These are phyloP conservation scores for Mus pahari DNA, from an alignment of 2,113 vertebrate genomes.

Conservation along the genomic window DNA sequence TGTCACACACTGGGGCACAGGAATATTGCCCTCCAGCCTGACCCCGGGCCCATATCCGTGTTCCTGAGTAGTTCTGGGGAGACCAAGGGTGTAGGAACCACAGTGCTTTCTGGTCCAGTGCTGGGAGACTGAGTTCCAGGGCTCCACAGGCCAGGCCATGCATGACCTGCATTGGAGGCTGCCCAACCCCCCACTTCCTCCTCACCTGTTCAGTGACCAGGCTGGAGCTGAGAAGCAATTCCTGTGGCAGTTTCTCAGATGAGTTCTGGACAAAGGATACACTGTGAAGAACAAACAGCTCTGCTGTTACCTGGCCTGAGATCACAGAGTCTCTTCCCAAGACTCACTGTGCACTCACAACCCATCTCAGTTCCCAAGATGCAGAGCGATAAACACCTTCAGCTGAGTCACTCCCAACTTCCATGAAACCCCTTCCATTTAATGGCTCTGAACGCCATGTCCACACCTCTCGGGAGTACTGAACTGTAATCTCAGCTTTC, in stretches of 20 bases:
- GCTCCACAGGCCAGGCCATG: background rate
- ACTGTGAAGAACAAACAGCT: background rate
- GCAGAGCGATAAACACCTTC: background rate
- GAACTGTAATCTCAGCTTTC: background rate
- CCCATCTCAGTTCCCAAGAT: accelerated
- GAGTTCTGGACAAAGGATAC: background rate
- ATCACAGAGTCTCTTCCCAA: accelerated
- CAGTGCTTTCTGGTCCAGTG: background rate
- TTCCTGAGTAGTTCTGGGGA: background rate
- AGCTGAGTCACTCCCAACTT: background rate
- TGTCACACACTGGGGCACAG: background rate
- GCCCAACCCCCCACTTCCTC: background rate
- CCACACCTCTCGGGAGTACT: accelerated
- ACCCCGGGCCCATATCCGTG: background rate
- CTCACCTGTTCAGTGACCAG: background rate
- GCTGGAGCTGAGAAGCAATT: background rate
- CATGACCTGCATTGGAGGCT: background rate
- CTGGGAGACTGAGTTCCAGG: background rate
- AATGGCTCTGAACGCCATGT: accelerated
- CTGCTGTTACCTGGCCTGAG: background rate
- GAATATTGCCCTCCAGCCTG: background rate
- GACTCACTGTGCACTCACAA: accelerated
- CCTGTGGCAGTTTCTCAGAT: background rate
- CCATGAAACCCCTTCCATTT: background rate
- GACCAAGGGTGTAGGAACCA: accelerated